Conservation (phyloP, 2,797 vertebrate species). For the Smutsia gigantea region DNA sequence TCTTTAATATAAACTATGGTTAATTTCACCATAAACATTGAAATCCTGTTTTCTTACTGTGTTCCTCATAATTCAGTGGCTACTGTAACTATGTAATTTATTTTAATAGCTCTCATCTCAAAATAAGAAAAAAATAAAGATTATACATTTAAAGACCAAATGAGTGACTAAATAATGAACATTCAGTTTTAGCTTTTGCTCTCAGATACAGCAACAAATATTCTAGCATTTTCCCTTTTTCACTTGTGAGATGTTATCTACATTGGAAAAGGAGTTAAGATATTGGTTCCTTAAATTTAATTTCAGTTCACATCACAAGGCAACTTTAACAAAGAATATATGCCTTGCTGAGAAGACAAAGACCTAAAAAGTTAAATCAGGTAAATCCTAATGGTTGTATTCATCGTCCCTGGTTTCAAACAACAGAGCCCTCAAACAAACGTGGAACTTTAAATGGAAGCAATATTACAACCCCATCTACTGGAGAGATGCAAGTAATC, state of each 20-base stretch:
- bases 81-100: conserved; percentile 21
- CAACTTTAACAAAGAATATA: background rate
- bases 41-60: conserved; percentile 18
- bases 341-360: conserved; percentile 29
- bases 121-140: conserved; percentile 18
- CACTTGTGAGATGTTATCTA: background rate
- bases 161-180: background rate
- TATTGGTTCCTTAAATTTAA: background rate
- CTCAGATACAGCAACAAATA: background rate
- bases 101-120: conserved; percentile 34
- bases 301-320: conserved; percentile 17
- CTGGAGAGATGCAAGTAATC: conserved; percentile 26
- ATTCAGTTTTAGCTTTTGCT: background rate
- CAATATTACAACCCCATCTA: conserved; percentile 58
- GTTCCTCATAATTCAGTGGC: background rate
- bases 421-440: background rate
- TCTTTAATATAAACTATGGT: background rate
- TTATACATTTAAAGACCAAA: background rate
- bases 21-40: conserved; percentile 5
- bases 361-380: background rate
- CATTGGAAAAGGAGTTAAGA: background rate
- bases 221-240: background rate
- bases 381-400: background rate
- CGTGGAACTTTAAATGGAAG: background rate
- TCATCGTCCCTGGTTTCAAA: background rate